Percentiles rank a stretch among this genome's conserved stretches.
Evolutionary conservation across 2,888 invertebrate species (phyloP).

Genomic region (Lagria hirta): DNA sequence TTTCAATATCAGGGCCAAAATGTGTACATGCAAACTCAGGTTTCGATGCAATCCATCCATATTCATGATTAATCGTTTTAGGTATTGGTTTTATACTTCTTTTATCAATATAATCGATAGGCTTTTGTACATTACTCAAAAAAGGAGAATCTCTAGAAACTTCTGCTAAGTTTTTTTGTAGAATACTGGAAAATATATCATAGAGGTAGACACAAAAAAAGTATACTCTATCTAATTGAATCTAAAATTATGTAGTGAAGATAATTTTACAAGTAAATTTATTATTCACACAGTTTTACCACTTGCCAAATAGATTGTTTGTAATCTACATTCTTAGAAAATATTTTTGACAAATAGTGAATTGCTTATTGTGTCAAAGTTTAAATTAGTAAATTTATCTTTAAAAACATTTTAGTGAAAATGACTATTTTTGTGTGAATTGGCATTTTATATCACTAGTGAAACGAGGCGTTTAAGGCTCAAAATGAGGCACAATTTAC

Average conservation of each 20-base stretch:
- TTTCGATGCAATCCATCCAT: conserved; percentile 32
- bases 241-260: too few species aligned
- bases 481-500: too few species aligned
- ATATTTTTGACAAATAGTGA: too few species aligned
- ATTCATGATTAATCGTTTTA: conserved; percentile 30
- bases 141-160: conserved; percentile 28
- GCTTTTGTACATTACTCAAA: conserved; percentile 9
- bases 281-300: too few species aligned
- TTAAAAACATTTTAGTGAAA: too few species aligned
- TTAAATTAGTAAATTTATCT: too few species aligned
- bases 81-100: conserved; percentile 32
- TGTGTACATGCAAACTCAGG: conserved; percentile 34
- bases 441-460: too few species aligned
- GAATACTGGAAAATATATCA: conserved; percentile 4
- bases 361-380: too few species aligned
- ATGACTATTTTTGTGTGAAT: too few species aligned
- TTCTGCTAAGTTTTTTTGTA: conserved; percentile 29
- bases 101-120: conserved; percentile 21
- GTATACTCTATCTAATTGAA: conserved; percentile 10
- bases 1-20: conserved; percentile 33
- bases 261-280: neutral
- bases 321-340: too few species aligned
- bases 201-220: neutral
- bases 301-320: too few species aligned
- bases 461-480: too few species aligned